These are phyloP conservation scores for Lithophane socia DNA, from an alignment of 2,888 invertebrate genomes.

Conservation along the genomic window DNA sequence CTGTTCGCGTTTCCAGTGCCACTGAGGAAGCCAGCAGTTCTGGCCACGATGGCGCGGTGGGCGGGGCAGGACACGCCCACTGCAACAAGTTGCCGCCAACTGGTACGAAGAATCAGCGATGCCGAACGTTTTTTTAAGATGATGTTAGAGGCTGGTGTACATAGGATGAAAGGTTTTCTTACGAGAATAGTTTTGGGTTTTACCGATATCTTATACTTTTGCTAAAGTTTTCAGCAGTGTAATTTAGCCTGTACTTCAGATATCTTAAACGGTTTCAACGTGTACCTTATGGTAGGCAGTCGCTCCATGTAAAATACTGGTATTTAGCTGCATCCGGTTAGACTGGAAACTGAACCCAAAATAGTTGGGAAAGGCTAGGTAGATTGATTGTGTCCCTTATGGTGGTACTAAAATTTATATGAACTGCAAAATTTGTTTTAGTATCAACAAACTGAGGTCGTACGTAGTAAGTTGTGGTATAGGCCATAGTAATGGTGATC, in stretches of 20 bases:
- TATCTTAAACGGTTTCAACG: neutral
- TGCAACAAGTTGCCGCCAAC: slow-evolving; percentile 82
- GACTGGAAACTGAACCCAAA: neutral
- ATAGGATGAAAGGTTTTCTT: slow-evolving; percentile 14
- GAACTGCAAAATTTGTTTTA: neutral
- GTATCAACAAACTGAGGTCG: neutral
- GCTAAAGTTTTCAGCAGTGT: neutral
- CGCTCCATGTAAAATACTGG: neutral
- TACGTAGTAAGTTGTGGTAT: neutral
- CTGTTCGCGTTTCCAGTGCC: slow-evolving; percentile 52
- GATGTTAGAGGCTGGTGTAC: slow-evolving; percentile 42
- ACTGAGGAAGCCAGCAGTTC: slow-evolving; percentile 53
- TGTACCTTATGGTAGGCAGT: neutral
- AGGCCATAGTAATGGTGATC: neutral
- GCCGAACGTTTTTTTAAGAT: slow-evolving; percentile 53
- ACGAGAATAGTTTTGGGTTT: neutral
- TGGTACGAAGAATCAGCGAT: slow-evolving; percentile 38
- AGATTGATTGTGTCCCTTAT: too few relatives aligned
- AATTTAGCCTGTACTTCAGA: neutral
- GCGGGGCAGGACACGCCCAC: slow-evolving; percentile 79
- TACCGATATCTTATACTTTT: too few relatives aligned
- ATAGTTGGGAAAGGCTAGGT: neutral
- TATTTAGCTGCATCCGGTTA: neutral
- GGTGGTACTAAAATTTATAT: neutral
- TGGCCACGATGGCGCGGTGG: slow-evolving; percentile 65